These are phyloP conservation scores for Gallinago nigripennis DNA, from an alignment of 2,797 vertebrate species.

Conservation along the genomic window DNA sequence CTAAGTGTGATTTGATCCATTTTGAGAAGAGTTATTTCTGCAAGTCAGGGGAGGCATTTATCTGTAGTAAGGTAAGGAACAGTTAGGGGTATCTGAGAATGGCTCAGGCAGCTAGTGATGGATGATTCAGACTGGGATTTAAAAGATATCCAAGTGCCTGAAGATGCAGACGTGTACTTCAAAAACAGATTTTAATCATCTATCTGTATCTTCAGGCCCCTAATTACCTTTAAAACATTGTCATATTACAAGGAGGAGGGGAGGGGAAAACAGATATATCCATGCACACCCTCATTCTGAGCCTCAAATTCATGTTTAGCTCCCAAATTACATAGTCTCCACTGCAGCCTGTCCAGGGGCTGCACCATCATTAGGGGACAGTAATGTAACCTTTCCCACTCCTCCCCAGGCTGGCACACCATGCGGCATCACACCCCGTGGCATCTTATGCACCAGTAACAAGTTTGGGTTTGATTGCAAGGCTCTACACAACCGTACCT, in stretches of 20 bases:
- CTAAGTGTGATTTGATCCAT: neutral
- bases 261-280: neutral
- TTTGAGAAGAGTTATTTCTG: conserved; percentile 5
- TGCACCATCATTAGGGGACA: neutral
- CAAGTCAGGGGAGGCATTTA: neutral
- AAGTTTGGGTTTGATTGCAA: neutral
- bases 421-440: neutral
- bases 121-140: neutral
- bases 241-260: neutral
- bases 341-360: neutral
- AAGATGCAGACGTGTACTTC: neutral
- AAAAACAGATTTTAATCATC: neutral
- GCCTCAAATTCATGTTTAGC: neutral
- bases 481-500: neutral
- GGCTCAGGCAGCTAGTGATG: neutral
- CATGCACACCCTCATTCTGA: neutral
- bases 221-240: neutral
- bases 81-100: fast-evolving
- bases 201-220: neutral
- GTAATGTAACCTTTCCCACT: neutral
- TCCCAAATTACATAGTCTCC: neutral
- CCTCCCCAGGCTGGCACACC: neutral
- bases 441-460: neutral
- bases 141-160: neutral
- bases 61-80: neutral